phyloP scores from a whole-genome alignment of 2,888 invertebrate genomes.

The Micoletzkya japonica region DNA sequence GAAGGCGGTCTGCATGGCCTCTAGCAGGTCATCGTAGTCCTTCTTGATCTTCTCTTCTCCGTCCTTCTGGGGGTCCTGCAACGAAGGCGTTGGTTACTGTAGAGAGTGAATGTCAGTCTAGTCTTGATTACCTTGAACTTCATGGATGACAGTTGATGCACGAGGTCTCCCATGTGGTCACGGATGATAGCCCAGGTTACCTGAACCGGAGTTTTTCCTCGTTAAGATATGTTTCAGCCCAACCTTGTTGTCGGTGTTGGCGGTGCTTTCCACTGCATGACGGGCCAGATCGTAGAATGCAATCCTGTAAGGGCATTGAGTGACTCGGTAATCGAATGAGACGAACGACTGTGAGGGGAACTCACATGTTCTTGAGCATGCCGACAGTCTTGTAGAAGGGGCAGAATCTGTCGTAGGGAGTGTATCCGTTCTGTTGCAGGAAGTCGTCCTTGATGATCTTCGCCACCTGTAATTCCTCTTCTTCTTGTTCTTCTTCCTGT shows the following conservation, averaged over 20 bases:
- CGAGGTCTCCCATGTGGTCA: conserved; percentile 91
- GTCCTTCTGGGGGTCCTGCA: conserved; percentile 92
- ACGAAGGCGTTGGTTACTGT: conserved; percentile 32
- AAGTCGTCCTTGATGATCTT: conserved; percentile 91
- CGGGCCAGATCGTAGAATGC: conserved; percentile 96
- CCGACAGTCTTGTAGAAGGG: conserved; percentile 99
- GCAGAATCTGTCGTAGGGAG: conserved; percentile 79
- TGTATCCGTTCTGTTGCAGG: conserved; percentile 94
- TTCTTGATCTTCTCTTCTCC: conserved; percentile 95
- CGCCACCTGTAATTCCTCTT: conserved; percentile 78
- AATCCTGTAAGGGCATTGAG: conserved; percentile 69
- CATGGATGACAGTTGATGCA: conserved; percentile 97
- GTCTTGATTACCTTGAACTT: conserved; percentile 95
- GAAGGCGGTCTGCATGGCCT: conserved; percentile 95
- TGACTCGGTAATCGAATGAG: neutral
- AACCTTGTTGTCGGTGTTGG: conserved; percentile 95
- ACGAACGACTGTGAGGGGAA: neutral
- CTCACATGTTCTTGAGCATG: conserved; percentile 89
- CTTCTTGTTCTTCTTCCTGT: conserved; percentile 74
- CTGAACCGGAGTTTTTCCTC: conserved; percentile 65
- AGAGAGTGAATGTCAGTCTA: neutral
- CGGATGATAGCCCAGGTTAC: conserved; percentile 96
- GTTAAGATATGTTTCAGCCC: neutral
- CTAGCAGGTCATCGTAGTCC: conserved; percentile 92
- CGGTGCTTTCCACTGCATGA: conserved; percentile 95